phyloP scores from a whole-genome alignment of 2,888 invertebrate genomes.

The Volucella zonaria region DNA sequence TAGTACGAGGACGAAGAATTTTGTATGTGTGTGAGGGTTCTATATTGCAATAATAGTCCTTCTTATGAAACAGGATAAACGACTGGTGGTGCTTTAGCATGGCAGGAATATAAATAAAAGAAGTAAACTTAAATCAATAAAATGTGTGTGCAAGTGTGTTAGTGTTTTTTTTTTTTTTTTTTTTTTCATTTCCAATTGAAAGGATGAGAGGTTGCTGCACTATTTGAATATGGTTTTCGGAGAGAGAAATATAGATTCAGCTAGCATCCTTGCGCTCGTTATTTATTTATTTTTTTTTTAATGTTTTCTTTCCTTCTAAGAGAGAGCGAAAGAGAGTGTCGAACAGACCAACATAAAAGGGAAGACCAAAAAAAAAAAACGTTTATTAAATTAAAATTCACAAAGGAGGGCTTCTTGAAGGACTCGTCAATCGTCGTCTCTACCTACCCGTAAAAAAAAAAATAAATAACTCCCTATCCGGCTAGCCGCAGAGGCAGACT shows the following conservation, averaged over 20 bases:
- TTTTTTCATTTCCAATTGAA: background rate
- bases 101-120: constrained; percentile 66
- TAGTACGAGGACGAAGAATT: constrained; percentile 1
- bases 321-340: constrained; percentile 8
- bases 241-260: constrained; percentile 34
- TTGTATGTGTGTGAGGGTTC: background rate
- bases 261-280: constrained; percentile 54
- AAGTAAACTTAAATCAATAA: constrained; percentile 73
- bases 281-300: constrained; percentile 8
- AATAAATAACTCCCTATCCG: constrained; percentile 52
- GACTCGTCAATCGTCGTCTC: constrained; percentile 4
- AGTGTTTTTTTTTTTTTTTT: constrained; percentile 27
- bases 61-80: constrained; percentile 24
- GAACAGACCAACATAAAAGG: background rate
- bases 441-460: constrained; percentile 10
- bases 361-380: constrained; percentile 50
- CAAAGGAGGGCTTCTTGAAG: constrained; percentile 52
- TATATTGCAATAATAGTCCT: constrained; percentile 64
- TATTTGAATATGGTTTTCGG: constrained; percentile 62
- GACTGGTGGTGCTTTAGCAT: constrained; percentile 6
- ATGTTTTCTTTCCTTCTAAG: constrained; percentile 19
- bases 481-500: constrained; percentile 30
- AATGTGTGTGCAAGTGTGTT: constrained; percentile 66
- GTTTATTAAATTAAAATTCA: constrained; percentile 69
- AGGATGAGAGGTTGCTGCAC: constrained; percentile 72